These are phyloP conservation scores for Chanos chanos DNA, from an alignment of 2,797 vertebrate species.

Conservation along the genomic window DNA sequence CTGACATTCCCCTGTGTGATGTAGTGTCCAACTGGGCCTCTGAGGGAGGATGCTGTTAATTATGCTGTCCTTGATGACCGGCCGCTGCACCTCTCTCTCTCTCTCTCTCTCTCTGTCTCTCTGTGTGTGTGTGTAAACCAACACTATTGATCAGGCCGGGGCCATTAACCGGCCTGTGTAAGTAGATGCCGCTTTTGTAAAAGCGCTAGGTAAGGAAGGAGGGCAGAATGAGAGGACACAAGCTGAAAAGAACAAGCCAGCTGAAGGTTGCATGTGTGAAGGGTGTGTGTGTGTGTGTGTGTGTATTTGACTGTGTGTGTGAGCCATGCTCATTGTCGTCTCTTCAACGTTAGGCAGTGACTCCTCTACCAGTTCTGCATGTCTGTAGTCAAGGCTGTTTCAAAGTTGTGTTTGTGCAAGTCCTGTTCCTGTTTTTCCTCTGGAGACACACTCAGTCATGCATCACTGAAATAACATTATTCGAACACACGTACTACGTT, in stretches of 20 bases:
- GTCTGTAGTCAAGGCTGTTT: too few species aligned
- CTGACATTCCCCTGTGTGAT: slow-evolving; percentile 38
- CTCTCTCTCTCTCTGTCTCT: too few species aligned
- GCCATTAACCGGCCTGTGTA: slow-evolving; percentile 33
- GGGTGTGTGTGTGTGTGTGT: background rate
- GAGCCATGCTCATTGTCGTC: background rate
- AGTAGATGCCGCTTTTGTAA: background rate
- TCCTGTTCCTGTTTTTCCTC: too few species aligned
- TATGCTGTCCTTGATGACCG: slow-evolving; percentile 49
- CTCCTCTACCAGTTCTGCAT: too few species aligned
- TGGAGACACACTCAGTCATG: too few species aligned
- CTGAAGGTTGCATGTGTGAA: background rate
- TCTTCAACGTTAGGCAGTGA: too few species aligned
- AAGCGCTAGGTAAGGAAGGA: slow-evolving; percentile 51
- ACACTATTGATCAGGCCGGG: slow-evolving; percentile 35
- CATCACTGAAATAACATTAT: too few species aligned
- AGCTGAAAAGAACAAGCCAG: background rate
- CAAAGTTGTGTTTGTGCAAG: too few species aligned
- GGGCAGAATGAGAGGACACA: background rate
- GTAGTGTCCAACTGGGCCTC: slow-evolving; percentile 21
- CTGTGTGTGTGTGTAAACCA: slow-evolving; percentile 52
- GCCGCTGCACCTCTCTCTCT: slow-evolving; percentile 51
- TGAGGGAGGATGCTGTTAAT: slow-evolving; percentile 52
- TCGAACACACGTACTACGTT: too few species aligned
- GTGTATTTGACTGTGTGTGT: background rate